phyloP scores from a whole-genome alignment of 2,888 invertebrate species.

The Aphidoletes aphidimyza region DNA sequence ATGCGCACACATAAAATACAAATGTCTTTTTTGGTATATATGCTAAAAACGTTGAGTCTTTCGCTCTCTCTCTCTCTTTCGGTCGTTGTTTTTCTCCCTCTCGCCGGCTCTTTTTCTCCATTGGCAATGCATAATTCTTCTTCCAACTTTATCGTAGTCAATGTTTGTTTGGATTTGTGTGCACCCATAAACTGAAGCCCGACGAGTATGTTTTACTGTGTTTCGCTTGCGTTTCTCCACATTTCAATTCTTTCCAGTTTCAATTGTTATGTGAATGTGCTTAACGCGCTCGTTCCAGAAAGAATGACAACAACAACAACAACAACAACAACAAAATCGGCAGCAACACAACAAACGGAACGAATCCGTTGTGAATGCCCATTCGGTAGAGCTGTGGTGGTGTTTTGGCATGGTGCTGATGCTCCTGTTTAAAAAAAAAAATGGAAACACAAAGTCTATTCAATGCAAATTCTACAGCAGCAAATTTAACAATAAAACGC shows the following conservation, averaged over 20 bases:
- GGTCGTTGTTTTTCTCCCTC: no score
- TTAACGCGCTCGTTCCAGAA: neutral
- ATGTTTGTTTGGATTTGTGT: no score
- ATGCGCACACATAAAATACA: conserved; percentile 37
- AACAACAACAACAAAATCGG: neutral
- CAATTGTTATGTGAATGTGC: conserved; percentile 3
- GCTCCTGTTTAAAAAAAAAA: conserved; percentile 39
- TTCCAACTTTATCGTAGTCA: neutral
- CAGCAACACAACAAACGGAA: neutral
- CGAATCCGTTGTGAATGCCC: neutral
- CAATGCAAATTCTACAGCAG: conserved; percentile 49
- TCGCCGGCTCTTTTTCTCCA: neutral
- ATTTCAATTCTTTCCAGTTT: conserved; percentile 1
- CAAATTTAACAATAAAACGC: conserved; percentile 49
- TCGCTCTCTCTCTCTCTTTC: neutral
- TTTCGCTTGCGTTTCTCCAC: neutral
- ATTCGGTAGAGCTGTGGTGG: neutral
- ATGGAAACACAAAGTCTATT: conserved; percentile 51
- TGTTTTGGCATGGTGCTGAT: conserved; percentile 23
- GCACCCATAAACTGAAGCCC: neutral
- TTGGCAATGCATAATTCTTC: conserved; percentile 29
- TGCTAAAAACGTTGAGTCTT: neutral
- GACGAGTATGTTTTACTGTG: neutral
- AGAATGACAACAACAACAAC: neutral
- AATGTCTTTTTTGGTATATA: neutral